Conservation (phyloP, 2,113 vertebrate genomes). For the Pionites leucogaster region DNA sequence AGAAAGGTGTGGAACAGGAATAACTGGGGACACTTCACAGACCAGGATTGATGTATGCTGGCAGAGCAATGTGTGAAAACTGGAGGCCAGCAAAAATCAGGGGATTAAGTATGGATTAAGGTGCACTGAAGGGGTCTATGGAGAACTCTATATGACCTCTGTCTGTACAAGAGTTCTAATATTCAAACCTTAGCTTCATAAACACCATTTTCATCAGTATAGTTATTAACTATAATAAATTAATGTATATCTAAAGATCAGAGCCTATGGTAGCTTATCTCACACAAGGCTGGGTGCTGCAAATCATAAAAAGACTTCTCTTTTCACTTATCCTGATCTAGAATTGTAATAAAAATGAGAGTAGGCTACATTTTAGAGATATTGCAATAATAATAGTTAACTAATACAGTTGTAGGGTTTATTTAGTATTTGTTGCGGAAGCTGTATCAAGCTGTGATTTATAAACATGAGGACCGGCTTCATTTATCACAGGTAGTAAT, state of each 20-base stretch:
- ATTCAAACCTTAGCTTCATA: background rate
- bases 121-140: background rate
- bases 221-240: background rate
- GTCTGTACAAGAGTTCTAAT: background rate
- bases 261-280: background rate
- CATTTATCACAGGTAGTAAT: constrained; percentile 22
- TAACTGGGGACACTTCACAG: constrained; percentile 10
- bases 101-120: background rate
- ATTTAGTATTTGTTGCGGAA: background rate
- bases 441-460: background rate
- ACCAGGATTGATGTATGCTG: background rate
- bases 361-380: background rate
- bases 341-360: background rate
- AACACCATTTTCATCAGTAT: background rate
- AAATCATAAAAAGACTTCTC: background rate
- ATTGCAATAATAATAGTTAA: background rate
- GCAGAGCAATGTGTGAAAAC: constrained; percentile 15
- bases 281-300: background rate
- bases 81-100: background rate
- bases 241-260: background rate
- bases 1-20: background rate
- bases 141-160: constrained; percentile 15
- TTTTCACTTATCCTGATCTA: background rate
- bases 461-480: background rate
- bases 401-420: background rate